A percentile compares a stretch with the other conserved stretches of the same genome.
Evolutionary conservation across 2,888 invertebrate genomes (phyloP).

Genomic region (Protodeltote pygarga): DNA sequence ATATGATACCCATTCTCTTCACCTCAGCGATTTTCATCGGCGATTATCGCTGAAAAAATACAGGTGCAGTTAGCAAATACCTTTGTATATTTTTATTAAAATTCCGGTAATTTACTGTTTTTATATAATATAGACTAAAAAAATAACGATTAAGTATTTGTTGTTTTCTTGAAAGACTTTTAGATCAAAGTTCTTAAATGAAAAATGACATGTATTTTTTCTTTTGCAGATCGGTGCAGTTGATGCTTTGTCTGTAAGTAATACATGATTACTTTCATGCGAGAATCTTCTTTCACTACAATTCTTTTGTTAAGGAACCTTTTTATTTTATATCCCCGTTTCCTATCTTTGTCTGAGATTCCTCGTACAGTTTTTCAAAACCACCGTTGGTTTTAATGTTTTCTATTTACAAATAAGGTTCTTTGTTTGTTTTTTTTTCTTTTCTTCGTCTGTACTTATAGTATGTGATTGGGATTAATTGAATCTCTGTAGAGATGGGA

Average conservation of each 20-base stretch:
- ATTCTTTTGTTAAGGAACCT: conserved; percentile 24
- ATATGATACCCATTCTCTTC: too few relatives aligned
- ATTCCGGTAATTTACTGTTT: too few relatives aligned
- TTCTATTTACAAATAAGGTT: conserved; percentile 34
- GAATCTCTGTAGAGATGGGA: conserved; percentile 9
- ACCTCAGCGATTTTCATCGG: too few relatives aligned
- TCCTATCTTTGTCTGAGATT: conserved; percentile 34
- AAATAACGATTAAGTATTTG: too few relatives aligned
- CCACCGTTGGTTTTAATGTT: conserved; percentile 39
- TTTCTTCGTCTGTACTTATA: conserved; percentile 25
- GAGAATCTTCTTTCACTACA: conserved; percentile 17
- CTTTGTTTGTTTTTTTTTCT: conserved; percentile 32
- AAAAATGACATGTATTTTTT: conserved; percentile 17
- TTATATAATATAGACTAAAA: too few relatives aligned
- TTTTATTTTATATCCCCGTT: conserved; percentile 40
- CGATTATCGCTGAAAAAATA: too few relatives aligned
- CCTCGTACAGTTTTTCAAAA: conserved; percentile 26
- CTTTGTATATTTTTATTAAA: too few relatives aligned
- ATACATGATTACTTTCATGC: conserved; percentile 21
- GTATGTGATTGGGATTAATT: conserved; percentile 30
- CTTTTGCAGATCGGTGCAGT: conserved; percentile 47
- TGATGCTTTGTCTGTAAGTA: conserved; percentile 39
- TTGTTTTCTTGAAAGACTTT: too few relatives aligned
- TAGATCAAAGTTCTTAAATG: neutral
- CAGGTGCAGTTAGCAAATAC: too few relatives aligned